Conservation (phyloP, 1,140 invertebrate genomes). For the Cryptotermes secundus region DNA sequence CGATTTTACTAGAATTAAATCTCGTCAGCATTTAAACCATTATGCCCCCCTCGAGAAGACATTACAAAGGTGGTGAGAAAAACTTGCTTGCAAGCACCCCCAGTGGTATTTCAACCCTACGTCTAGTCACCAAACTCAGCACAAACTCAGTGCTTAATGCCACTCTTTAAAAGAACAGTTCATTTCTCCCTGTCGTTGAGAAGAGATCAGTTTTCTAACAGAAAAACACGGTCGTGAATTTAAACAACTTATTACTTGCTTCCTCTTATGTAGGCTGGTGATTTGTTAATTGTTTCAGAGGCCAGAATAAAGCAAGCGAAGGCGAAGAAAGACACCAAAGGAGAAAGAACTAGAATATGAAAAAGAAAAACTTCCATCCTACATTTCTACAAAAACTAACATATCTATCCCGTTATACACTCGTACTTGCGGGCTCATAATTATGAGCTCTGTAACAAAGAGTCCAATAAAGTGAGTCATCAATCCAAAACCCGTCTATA, state of each 20-base stretch:
- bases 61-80: not conserved
- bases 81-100: not conserved
- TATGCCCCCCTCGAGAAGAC: conserved; percentile 4
- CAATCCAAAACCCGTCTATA: too few relatives aligned
- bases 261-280: not conserved
- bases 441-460: too few relatives aligned
- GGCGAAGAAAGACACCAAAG: not conserved
- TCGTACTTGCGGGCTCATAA: too few relatives aligned
- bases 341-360: too few relatives aligned
- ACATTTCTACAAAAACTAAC: too few relatives aligned
- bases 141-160: not conserved
- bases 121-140: not conserved
- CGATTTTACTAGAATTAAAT: conserved; percentile 28
- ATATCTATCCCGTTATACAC: too few relatives aligned
- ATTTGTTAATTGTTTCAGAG: conserved; percentile 4
- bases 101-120: not conserved
- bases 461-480: too few relatives aligned
- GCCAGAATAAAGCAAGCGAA: not conserved
- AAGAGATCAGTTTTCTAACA: conserved; percentile 8
- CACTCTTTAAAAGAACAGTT: not conserved
- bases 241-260: not conserved
- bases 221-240: conserved; percentile 27
- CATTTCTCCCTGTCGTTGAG: not conserved
- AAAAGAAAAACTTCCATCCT: too few relatives aligned
- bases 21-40: conserved; percentile 24